Evolutionary conservation across 1,140 invertebrate genomes (phyloP), one percentile per base, ranked within the genome.

Genomic region (Tetraneura akinire): DNA sequence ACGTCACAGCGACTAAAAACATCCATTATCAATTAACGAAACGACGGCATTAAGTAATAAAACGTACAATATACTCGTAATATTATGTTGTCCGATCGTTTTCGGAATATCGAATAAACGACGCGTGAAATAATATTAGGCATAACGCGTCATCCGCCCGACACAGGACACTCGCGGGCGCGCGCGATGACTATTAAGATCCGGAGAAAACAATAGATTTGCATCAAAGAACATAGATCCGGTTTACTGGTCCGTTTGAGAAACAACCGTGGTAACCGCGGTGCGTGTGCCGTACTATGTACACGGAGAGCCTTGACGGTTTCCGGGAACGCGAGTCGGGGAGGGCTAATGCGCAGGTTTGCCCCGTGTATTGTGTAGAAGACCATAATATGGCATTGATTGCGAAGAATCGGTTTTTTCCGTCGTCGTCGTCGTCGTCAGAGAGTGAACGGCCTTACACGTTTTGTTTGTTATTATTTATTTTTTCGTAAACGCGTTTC

Each of bases 151-250:
- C 60, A 62, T 62, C 18, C 14, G 49, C 49, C 8, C 16, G n/a
- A n/a, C n/a, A n/a, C n/a, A n/a, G 64, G 64, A 21, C 64, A 45
- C 26, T 23, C 53, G 68, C 32, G 32, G 3, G 32, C 32, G 32
- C 32, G 32, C 32, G 11, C 23, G 29, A 78, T 62, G 74, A 78
- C 74, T 60, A 14, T 78, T 23, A 42, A 78, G 73, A 78, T 78
- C 74, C 74, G 74, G 55, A 49, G 74, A 78, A 62, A 78, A 78
- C 74, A 76, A 76, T 60, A 9, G 73, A 76, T 76, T 76, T 60
- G 73, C 73, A 60, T 60, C 51, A 60, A 21, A 37, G 21, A 47
- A 23, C 55, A n/a, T 29, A 62, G 74, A 78, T 78, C 74, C 74
- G 74, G 74, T 60, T 78, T 60, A 78, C 73, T 32, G 73, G 73